phyloP scores from a whole-genome alignment of 2,797 vertebrate genomes.

The Linurgus olivaceus region DNA sequence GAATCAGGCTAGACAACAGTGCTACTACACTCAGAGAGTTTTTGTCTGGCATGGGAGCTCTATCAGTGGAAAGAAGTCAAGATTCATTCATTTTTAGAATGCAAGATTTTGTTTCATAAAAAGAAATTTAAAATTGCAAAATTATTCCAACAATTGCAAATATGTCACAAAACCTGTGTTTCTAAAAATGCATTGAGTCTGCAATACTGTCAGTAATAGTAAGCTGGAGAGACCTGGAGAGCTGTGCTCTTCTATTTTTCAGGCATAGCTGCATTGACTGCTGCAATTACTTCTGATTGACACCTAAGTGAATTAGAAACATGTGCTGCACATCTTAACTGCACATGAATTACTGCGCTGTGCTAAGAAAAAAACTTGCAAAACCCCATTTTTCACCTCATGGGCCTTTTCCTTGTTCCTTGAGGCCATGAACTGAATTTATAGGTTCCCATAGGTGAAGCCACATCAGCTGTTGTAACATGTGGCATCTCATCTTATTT shows the following conservation, averaged over 20 bases:
- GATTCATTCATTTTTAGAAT: background rate
- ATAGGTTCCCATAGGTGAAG: rapidly evolving
- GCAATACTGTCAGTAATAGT: background rate
- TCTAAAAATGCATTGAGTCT: background rate
- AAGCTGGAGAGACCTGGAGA: background rate
- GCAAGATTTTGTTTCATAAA: background rate
- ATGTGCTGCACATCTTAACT: background rate
- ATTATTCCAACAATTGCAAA: background rate
- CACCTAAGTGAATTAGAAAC: background rate
- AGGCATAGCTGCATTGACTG: background rate
- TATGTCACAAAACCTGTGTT: background rate
- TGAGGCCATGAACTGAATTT: background rate
- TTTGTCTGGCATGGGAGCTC: background rate
- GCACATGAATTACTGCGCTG: background rate
- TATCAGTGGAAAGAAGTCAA: background rate
- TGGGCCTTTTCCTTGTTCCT: background rate
- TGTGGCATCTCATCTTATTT: background rate
- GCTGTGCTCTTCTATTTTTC: background rate
- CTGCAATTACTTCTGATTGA: slow-evolving; percentile 41
- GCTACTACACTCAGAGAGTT: background rate
- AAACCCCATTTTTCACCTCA: background rate
- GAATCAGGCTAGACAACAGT: background rate
- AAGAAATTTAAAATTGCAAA: background rate
- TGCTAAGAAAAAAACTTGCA: background rate
- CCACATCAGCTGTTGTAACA: background rate